Conservation (phyloP, 2,113 vertebrate genomes). For the Cercocebus atys region DNA sequence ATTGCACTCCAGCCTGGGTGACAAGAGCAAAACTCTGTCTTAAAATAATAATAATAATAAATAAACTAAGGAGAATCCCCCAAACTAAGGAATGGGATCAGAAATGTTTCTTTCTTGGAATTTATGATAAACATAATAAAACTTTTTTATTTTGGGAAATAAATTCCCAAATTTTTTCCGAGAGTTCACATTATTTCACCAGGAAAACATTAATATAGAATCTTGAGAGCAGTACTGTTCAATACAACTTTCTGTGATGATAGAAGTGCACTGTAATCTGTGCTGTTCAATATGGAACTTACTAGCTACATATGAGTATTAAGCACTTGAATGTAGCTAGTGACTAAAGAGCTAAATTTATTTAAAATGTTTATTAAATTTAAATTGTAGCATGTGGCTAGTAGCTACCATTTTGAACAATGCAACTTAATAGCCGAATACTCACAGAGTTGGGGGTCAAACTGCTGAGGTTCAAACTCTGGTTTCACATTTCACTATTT, state of each 20-base stretch:
- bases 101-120: not conserved
- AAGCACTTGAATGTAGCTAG: not conserved
- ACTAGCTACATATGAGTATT: not conserved
- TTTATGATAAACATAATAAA: conserved; percentile 30
- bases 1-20: no score
- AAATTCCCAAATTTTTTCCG: not conserved
- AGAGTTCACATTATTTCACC: not conserved
- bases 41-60: no score
- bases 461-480: not conserved
- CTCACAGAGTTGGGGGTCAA: not conserved
- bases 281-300: not conserved
- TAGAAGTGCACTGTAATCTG: not conserved
- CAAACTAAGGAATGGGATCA: not conserved
- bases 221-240: not conserved
- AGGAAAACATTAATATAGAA: not conserved
- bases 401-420: not conserved
- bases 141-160: no score
- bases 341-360: not conserved
- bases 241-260: not conserved
- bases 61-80: not conserved
- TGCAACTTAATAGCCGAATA: not conserved
- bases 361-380: not conserved
- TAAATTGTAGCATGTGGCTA: not conserved
- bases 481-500: not conserved
- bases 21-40: no score